Evolutionary conservation across 2,113 vertebrate species (phyloP).

Genomic region (Rhombomys opimus): DNA sequence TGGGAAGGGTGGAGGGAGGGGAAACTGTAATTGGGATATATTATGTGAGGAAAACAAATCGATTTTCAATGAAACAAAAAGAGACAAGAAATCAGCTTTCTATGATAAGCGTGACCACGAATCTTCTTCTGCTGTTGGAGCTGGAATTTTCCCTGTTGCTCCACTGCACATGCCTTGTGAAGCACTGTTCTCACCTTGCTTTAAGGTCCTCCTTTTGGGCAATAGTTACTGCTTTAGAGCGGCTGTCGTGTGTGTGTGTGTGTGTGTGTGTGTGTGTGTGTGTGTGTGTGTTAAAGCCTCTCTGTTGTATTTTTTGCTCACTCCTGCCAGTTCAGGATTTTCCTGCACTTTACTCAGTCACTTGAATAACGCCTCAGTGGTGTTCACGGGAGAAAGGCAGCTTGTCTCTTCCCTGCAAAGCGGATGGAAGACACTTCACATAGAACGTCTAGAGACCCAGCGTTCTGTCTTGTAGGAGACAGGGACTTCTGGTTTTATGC

Average conservation of each 20-base stretch:
- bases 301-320: constrained; percentile 6
- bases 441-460: constrained; percentile 45
- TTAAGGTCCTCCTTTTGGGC: not conserved
- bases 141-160: not conserved
- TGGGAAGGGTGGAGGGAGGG: not conserved
- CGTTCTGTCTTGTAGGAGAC: constrained; percentile 32
- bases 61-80: not conserved
- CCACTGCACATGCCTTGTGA: not conserved
- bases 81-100: not conserved
- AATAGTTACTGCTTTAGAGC: not conserved
- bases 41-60: not conserved
- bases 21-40: not conserved
- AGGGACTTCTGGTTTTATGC: constrained; percentile 45
- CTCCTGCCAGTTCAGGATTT: not conserved
- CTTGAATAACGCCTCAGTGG: not conserved
- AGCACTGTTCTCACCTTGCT: not conserved
- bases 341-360: not conserved
- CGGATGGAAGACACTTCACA: constrained; percentile 63
- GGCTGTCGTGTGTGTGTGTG: not conserved
- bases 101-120: not conserved
- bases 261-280: not conserved
- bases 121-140: not conserved
- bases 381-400: not conserved
- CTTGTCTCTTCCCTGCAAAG: constrained; percentile 48
- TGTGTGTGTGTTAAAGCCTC: not conserved